A percentile compares a stretch with the other conserved stretches of the same genome.
phyloP scores from a whole-genome alignment of 2,113 vertebrate genomes.

The Phrynosoma blainvillii region DNA sequence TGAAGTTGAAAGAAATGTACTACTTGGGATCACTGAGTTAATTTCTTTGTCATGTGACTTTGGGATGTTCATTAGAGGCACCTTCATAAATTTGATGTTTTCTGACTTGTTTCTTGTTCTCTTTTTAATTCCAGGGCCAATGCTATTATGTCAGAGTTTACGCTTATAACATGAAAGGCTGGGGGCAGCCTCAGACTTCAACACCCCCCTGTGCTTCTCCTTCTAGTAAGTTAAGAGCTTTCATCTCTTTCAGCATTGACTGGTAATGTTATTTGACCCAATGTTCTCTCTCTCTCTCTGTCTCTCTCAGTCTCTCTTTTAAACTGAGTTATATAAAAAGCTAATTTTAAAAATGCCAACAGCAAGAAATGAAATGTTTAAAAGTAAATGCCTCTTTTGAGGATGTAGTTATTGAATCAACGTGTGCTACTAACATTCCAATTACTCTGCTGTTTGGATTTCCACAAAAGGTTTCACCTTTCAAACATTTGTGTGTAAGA shows the following conservation, averaged over 20 bases:
- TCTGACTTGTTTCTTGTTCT: constrained; percentile 45
- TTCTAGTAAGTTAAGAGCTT: constrained; percentile 85
- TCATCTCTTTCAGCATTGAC: constrained; percentile 6
- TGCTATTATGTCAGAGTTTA: constrained; percentile 87
- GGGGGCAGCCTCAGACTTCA: constrained; percentile 85
- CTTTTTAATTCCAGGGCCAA: constrained; percentile 81
- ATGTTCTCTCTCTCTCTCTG: background rate
- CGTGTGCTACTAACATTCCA: background rate
- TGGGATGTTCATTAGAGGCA: background rate
- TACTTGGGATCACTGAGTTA: background rate
- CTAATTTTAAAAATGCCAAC: background rate
- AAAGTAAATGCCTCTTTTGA: background rate
- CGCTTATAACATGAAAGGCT: constrained; percentile 96
- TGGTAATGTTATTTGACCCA: background rate
- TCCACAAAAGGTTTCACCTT: background rate
- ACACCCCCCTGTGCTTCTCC: constrained; percentile 86
- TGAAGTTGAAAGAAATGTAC: background rate
- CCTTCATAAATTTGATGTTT: constrained; percentile 12
- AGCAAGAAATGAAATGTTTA: constrained; percentile 19
- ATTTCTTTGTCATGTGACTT: background rate
- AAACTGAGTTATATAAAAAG: constrained; percentile 6
- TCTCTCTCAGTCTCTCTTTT: background rate
- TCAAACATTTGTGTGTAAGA: background rate
- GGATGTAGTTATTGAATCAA: background rate
- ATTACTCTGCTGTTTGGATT: background rate